Percentiles rank a stretch among this genome's conserved stretches.
Evolutionary conservation across 2,888 invertebrate genomes (phyloP).

Genomic region (Ectemnius continuus): DNA sequence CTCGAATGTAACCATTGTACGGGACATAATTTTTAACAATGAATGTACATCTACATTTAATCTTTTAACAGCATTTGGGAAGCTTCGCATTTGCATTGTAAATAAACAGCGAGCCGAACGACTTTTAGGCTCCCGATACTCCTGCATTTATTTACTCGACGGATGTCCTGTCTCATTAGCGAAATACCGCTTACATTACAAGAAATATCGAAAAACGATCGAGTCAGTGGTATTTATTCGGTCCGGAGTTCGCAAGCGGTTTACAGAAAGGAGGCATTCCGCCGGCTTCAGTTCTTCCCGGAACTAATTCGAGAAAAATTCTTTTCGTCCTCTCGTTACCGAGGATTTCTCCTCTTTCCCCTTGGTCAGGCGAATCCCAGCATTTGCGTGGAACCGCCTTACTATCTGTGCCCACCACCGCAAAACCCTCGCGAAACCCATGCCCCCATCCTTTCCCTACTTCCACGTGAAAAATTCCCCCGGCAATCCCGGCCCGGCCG

Average conservation of each 20-base stretch:
- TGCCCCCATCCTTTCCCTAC: not conserved
- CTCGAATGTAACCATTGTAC: too few species aligned
- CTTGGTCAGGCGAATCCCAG: not conserved
- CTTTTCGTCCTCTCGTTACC: not conserved
- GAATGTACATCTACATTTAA: not conserved
- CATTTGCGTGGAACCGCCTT: constrained; percentile 4
- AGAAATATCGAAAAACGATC: constrained; percentile 47
- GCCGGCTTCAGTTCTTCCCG: constrained; percentile 14
- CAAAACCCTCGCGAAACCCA: not conserved
- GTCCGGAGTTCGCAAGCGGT: constrained; percentile 7
- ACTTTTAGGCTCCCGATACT: constrained; percentile 5
- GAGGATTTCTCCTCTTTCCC: not conserved
- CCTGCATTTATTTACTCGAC: constrained; percentile 19
- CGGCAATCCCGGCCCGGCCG: not conserved
- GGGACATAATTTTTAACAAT: not conserved
- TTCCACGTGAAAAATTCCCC: not conserved
- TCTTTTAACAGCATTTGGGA: not conserved
- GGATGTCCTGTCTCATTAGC: constrained; percentile 18
- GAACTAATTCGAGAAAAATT: not conserved
- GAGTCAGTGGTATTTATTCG: constrained; percentile 20
- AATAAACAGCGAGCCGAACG: not conserved
- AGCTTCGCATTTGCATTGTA: not conserved
- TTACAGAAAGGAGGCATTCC: constrained; percentile 22
- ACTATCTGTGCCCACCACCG: not conserved
- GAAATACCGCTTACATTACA: constrained; percentile 27